Evolutionary conservation across 1,140 invertebrate genomes (phyloP), one percentile per base, ranked within the genome.

Genomic region (Anastrepha obliqua): DNA sequence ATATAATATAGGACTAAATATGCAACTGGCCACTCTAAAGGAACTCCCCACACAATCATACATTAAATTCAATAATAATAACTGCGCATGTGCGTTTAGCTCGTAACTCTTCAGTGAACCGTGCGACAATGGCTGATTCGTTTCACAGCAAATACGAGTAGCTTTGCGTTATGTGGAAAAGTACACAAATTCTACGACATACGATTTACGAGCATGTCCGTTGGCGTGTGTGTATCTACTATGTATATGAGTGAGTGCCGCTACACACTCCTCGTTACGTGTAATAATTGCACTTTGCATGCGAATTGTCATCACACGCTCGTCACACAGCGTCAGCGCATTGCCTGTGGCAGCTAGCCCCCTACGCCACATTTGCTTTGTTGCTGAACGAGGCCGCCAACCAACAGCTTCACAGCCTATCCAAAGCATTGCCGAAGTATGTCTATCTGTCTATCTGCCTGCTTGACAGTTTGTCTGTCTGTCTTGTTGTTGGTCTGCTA

Each of bases 281-380:
- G 87, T 87, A 87, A 87, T 87, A 87, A 87, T 87, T 87, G 87
- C 87, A 87, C 87, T 87, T 87, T 87, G 87, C 87, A 87, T 87
- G 81, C 87, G 87, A 87, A 87, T 87, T 87, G 87, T 87, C 87
- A 87, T 87, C 87, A 87, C 87, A 87, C 87, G 87, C 87, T 87
- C 78, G 74, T 87, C 87, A 87, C 87, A 87, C 42, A 55, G 74
- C n/a, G 74, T 81, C 74, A 81, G 17, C 55, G 51, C 74, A 42
- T 29, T 81, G 51, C 44, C n/a, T 81, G 2, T 62, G 60, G 60
- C 60, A 62, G 60, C 60, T 13, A 62, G 60, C 60, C 60, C 60
- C 60, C 60, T 62, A 17, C 9, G 47, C 74, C 47, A 51, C 74
- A 81, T 55, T 78, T 29, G 42, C 47, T 58, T 81, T 55, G 74